Evolutionary conservation across 2,888 invertebrate genomes (phyloP).

Genomic region (Dastarcus helophoroides): DNA sequence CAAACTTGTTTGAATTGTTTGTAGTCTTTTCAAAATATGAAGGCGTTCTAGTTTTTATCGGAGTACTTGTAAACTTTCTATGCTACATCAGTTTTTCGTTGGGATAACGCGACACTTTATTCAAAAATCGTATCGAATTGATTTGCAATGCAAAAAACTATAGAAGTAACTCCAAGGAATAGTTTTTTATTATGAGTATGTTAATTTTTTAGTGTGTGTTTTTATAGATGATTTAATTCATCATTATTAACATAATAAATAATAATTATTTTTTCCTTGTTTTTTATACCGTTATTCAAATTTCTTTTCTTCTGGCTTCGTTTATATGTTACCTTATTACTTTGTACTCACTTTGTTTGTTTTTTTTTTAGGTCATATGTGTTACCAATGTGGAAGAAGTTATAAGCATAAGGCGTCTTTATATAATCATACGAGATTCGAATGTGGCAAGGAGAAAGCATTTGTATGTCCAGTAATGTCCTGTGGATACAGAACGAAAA

Average conservation of each 20-base stretch:
- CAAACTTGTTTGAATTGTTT: too few relatives aligned
- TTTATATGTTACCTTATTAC: neutral
- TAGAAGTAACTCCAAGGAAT: too few relatives aligned
- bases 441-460: conserved; percentile 21
- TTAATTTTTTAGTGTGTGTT: too few relatives aligned
- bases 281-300: neutral
- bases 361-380: conserved; percentile 3
- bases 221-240: neutral
- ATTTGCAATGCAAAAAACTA: too few relatives aligned
- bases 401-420: conserved; percentile 20
- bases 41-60: too few relatives aligned
- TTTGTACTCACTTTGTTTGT: neutral
- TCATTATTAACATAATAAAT: neutral
- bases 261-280: neutral
- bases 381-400: conserved; percentile 13
- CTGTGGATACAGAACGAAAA: conserved; percentile 5
- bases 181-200: too few relatives aligned
- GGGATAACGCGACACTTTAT: too few relatives aligned
- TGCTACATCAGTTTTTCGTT: too few relatives aligned
- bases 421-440: conserved; percentile 20
- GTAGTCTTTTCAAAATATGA: too few relatives aligned
- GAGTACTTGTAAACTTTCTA: too few relatives aligned
- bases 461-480: conserved; percentile 17
- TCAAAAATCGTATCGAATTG: too few relatives aligned
- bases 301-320: too few relatives aligned